Evolutionary conservation across 2,797 vertebrate species (phyloP).

Genomic region (Poecile montanus): DNA sequence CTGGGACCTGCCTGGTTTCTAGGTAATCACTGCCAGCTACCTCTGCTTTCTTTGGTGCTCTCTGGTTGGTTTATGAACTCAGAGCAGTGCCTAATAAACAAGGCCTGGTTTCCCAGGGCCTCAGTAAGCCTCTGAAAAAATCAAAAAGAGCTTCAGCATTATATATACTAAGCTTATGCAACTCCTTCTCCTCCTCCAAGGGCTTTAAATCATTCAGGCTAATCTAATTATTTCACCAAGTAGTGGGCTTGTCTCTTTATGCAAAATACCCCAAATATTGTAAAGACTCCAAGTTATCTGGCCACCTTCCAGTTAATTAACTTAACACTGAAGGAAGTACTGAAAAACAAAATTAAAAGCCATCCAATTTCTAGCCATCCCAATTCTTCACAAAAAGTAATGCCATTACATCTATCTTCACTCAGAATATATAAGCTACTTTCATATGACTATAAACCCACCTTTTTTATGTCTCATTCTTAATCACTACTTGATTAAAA

Average conservation of each 20-base stretch:
- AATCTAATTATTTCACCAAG: conserved; percentile 53
- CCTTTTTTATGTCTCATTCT: background rate
- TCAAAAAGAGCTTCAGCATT: background rate
- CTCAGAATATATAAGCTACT: conserved; percentile 21
- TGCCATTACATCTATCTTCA: conserved; percentile 10
- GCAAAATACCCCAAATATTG: conserved; percentile 1
- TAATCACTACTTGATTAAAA: background rate
- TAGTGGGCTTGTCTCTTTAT: conserved; percentile 12
- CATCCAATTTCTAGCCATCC: conserved; percentile 29
- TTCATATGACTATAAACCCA: background rate
- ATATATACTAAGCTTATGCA: background rate
- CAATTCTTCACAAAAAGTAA: conserved; percentile 15
- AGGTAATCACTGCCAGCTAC: background rate
- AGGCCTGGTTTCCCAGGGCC: background rate
- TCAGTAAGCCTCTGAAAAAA: background rate
- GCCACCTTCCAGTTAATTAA: conserved; percentile 72
- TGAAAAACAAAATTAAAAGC: conserved; percentile 64
- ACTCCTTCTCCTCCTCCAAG: background rate
- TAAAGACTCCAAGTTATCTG: conserved; percentile 46
- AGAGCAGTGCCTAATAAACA: background rate
- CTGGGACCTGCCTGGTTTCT: background rate
- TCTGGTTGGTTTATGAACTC: background rate
- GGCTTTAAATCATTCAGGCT: conserved; percentile 29
- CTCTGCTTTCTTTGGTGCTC: background rate
- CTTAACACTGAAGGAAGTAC: conserved; percentile 36